phyloP scores from a whole-genome alignment of 1,140 invertebrate genomes.

The Pseudomyrmex cubaensis region DNA sequence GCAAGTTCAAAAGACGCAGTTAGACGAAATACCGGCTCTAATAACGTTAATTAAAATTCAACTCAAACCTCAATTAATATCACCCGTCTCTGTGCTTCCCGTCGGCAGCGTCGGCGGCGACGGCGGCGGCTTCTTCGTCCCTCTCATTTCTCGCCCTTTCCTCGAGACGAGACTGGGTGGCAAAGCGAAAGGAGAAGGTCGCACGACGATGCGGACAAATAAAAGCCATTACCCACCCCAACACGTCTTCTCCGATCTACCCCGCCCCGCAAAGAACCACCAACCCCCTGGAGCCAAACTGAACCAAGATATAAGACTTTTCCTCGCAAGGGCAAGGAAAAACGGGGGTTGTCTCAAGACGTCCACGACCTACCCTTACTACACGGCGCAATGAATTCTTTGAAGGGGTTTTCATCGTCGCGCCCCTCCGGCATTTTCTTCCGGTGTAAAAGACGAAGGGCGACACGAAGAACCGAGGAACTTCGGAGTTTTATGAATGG shows the following conservation, averaged over 20 bases:
- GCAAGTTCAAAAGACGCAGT: constrained; percentile 59
- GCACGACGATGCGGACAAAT: constrained; percentile 77
- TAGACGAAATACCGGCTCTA: constrained; percentile 76
- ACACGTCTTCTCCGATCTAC: constrained; percentile 61
- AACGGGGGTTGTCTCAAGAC: constrained; percentile 80
- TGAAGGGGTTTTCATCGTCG: constrained; percentile 65
- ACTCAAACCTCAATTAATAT: constrained; percentile 84
- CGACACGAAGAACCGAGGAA: constrained; percentile 51
- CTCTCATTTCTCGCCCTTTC: constrained; percentile 56
- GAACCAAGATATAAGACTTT: constrained; percentile 71
- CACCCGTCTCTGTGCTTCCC: constrained; percentile 63
- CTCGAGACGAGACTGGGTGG: constrained; percentile 47
- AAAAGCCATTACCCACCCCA: constrained; percentile 83
- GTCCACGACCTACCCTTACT: constrained; percentile 83
- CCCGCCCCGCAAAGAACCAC: constrained; percentile 35
- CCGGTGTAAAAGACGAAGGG: constrained; percentile 56
- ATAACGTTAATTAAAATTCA: constrained; percentile 84
- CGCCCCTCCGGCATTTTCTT: constrained; percentile 65
- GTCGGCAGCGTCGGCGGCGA: constrained; percentile 18
- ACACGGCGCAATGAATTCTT: constrained; percentile 74
- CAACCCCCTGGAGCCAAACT: constrained; percentile 27
- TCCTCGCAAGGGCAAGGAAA: constrained; percentile 75
- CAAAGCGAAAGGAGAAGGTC: constrained; percentile 65
- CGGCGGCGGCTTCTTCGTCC: constrained; percentile 31
- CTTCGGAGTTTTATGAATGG: constrained; percentile 78